Base-by-base conservation (phyloP, 2,797 vertebrate species). In the Paedocypris micromegethes region DNA sequence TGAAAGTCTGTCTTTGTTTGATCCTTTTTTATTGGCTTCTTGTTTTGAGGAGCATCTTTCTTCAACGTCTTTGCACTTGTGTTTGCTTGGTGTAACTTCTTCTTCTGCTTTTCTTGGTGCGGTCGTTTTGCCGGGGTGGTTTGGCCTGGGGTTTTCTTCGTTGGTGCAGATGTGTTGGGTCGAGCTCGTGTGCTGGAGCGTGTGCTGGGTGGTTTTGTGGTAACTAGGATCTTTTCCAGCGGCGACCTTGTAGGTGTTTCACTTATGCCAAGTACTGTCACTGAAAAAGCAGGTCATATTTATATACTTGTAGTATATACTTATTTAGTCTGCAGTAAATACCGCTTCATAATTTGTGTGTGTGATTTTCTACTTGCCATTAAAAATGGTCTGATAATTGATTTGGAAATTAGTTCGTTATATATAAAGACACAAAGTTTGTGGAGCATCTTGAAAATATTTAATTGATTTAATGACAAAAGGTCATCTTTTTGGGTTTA, bases 211-310 rank as follows among this genome's bases (percentile, higher is more conserved):
- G 66, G 76, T 77, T 78, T 80, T 72, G 84, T 80, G 69, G 84
- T 75, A 47, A 78, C 62, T 70, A 82, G 87, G 45, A 86, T 63
- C 68, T 77, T 86, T 77, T 78, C 84, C 1, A 74, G 81, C 5
- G 87, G 86, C 57, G 87, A 82, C 75, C 85, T 83, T 0, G 87
- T 89, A 2, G 89, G 86, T 72, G 84, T 86, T 71, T 80, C 83
- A 54, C 74, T 78, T 1, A 59, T 77, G 62, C 81, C 84, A 78
- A 89, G 67, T 9, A 89, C 74, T 4, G 87, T 88, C 79, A 82
- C 88, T 90, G 74, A 75, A 87, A 87, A 23, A 9, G 39, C 45
- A 43, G 8, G 50, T 64, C 74, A 41, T 66, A 51, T 74, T 55
- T 79, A 53, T 44, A 53, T 38, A 23, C 23, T 23, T 23, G 23